phyloP scores from a whole-genome alignment of 2,888 invertebrate genomes.

The Orchestes rusci region DNA sequence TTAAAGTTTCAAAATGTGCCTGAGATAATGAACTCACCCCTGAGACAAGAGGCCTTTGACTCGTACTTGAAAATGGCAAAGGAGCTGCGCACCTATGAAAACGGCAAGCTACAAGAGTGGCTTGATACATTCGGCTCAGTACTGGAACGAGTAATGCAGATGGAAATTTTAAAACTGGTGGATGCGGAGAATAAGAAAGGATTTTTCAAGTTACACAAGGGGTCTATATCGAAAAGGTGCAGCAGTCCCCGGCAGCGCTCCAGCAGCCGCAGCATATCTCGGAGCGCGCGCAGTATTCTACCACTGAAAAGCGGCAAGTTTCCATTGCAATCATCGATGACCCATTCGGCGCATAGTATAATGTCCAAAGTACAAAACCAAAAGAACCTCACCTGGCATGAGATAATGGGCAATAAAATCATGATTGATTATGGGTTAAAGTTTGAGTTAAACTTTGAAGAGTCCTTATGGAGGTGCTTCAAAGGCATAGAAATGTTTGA shows the following conservation, averaged over 20 bases:
- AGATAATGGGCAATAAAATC: conserved; percentile 59
- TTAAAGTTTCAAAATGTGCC: conserved; percentile 70
- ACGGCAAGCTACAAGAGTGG: conserved; percentile 60
- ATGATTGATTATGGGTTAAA: conserved; percentile 60
- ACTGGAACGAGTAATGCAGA: conserved; percentile 62
- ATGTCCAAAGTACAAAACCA: conserved; percentile 35
- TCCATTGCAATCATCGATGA: conserved; percentile 15
- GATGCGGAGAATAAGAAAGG: conserved; percentile 26
- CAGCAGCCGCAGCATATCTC: conserved; percentile 6
- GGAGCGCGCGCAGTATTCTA: conserved; percentile 4
- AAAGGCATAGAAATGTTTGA: conserved; percentile 71
- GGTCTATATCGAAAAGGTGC: conserved; percentile 2
- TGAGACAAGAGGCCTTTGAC: conserved; percentile 69
- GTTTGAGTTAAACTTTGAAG: conserved; percentile 61
- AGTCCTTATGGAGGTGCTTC: conserved; percentile 58
- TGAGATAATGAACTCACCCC: conserved; percentile 64
- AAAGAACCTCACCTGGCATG: conserved; percentile 55
- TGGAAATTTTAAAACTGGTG: conserved; percentile 53
- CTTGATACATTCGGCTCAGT: conserved; percentile 54
- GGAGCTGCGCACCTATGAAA: conserved; percentile 58
- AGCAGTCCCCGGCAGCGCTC: conserved; percentile 3
- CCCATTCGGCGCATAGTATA: conserved; percentile 17
- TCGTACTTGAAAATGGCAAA: conserved; percentile 71
- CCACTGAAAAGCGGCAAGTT: conserved; percentile 16
- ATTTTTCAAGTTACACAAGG: conserved; percentile 20